Base-by-base conservation (phyloP, 1,140 invertebrate species). In the Drosophila malerkotliana region DNA sequence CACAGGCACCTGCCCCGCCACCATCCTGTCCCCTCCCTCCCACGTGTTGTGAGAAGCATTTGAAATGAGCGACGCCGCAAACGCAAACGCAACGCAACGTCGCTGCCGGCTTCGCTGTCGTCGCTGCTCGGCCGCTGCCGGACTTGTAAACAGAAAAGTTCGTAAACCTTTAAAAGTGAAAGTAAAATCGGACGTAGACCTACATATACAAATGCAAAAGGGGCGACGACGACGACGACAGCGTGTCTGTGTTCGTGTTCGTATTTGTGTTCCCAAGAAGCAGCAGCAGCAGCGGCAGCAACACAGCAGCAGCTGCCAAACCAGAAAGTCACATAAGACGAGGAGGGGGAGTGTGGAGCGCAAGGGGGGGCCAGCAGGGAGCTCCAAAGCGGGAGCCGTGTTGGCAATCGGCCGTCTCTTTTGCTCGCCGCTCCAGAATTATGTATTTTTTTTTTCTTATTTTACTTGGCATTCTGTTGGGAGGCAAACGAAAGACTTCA, bases 141-240 rank as follows among this genome's bases (percentile, higher is more conserved):
- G 84, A 79, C 81, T 80, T 91, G 89, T 91, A 91, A 91, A 91
- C 84, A 90, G 75, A 91, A 91, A 91, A 91, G 90, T 91, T 91
- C 90, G 90, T 91, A 91, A 79, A 91, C 90, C 90, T 91, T 91
- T 90, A 91, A 91, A 91, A 91, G 90, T 91, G 90, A 91, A 91
- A 91, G 90, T 91, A 91, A 84, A 84, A 90, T 90, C 90, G 90
- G 85, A 91, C 90, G 77, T 91, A 91, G 90, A 91, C 90, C 90
- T 91, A 91, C 90, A 91, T 91, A 91, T 91, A 91, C 90, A 73
- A 81, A 58, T 73, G 77, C 34, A 68, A 84, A 67, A 75, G 64
- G 47, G 28, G 57, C 72, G 53, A 39, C 68, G 45, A 76, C 72
- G 26, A 39, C 48, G 62, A 56, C 54, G 49, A 32, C 32, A 12